Evolutionary conservation across 2,888 invertebrate species (phyloP), one percentile per base, ranked within the genome.

Genomic region (Cephalotes varians): DNA sequence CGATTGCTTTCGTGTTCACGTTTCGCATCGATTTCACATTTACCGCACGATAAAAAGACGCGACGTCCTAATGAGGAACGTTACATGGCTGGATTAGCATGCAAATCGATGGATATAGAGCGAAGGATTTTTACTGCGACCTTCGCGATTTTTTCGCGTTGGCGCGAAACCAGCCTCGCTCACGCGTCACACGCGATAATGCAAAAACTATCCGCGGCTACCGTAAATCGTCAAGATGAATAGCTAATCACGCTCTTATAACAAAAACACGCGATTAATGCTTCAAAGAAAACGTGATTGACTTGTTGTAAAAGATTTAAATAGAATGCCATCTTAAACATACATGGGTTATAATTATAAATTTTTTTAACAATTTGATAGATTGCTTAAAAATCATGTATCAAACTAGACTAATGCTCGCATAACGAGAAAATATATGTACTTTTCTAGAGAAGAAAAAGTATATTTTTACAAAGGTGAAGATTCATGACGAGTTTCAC

Each of bases 101-200:
- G 67, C 67, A 67, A 67, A 77, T 77, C 21, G 69, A 77, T 69
- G 40, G 54, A 69, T 56, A 28, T 44, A 40, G 77, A 67, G 18
- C 69, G 40, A 67, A 31, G 40, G 28, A 77, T 40, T 65, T 37
- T 76, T 76, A 28, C 28, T 37, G 15, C 37, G 40, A 18, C 51
- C 65, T 76, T 64, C 37, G 62, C 21, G 15, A 64, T 37, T 51
- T 34, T 76, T 34, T 51, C 28, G 40, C 74, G 49, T 49, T 44
- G 44, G 31, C 44, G 72, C n/a, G 51, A 51, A 15, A 67, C 54
- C 37, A 34, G 25, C 34, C 28, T 15, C 40, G 40, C 67, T 67
- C 67, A 10, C 18, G 7, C 21, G 51, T 67, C 67, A 10, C 18
- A 15, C 21, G 51, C 49, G 18, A 25, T 34, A 21, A 74, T 60